Evolutionary conservation across 2,888 invertebrate species (phyloP), one percentile per base, ranked within the genome.

Genomic region (Caenorhabditis imperialis): DNA sequence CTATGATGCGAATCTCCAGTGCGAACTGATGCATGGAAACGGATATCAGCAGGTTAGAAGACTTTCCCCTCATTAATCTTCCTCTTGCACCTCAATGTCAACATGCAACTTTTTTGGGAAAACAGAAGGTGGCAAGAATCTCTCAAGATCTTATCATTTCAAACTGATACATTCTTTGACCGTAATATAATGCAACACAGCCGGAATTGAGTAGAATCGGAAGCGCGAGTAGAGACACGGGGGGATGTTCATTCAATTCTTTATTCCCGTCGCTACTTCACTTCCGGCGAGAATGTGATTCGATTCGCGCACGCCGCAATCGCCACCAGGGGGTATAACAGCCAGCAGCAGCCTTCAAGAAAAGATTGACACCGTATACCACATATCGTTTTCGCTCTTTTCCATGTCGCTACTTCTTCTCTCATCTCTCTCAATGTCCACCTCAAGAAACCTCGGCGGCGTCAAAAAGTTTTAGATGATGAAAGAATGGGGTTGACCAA

Each of bases 1-100:
- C 58, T 88, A 86, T 74, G 84, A 85, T 73, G 88, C 88, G 16
- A 86, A 88, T 67, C 70, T 83, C 18, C 88, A 88, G 71, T 87
- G 87, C 72, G 79, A 77, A 58, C 75, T 88, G 53, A 88, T 88
- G 88, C 88, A 88, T 72, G 88, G 88, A 20, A 70, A 75, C 44
- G 85, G 86, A 54, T 88, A 88, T 73, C 77, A 80, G 45, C 85
- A 85, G 82, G 86, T 84, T 65, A 25, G 65, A 57, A 33, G 10
- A 25, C 18, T 63, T 63, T 58, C 57, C 50, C 65, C 51, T 51
- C 65, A 57, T 55, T 57, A 55, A 65, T 57, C 65, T 47, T 48
- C 55, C 48, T 38, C 47, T 27, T 57, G 65, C 65, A 57, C 51
- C 67, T 51, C 42, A 51, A 51, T 51, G 51, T 38, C 38, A 51